A percentile compares a stretch with the other conserved stretches of the same genome.
Conservation (phyloP, 2,888 invertebrate genomes). For the Apamea crenata region DNA sequence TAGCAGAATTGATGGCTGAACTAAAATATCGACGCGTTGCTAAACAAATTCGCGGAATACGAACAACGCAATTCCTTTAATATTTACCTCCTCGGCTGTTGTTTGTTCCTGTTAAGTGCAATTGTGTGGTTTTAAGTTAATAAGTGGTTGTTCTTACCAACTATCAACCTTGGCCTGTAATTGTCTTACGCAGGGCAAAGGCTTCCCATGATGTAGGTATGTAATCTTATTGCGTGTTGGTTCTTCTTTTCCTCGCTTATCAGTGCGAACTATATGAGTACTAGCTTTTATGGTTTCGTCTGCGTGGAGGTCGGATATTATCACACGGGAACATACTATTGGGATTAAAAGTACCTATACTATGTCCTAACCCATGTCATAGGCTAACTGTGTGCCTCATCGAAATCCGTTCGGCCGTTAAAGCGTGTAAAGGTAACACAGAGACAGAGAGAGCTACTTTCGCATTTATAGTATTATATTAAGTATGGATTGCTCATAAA, state of each 20-base stretch:
- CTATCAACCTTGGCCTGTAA: background rate
- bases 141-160: slow-evolving; percentile 11
- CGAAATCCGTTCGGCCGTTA: background rate
- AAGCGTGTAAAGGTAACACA: background rate
- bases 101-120: slow-evolving; percentile 17
- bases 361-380: background rate
- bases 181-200: background rate
- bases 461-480: background rate
- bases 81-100: slow-evolving; percentile 36
- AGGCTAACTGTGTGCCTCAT: background rate
- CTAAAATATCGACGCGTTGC: slow-evolving; percentile 40
- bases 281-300: background rate
- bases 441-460: background rate
- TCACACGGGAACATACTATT: background rate
- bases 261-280: background rate
- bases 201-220: too few species aligned
- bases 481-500: background rate
- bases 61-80: slow-evolving; percentile 43
- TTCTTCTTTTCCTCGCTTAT: background rate
- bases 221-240: background rate
- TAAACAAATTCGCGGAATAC: slow-evolving; percentile 61
- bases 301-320: background rate
- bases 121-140: slow-evolving; percentile 15
- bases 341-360: background rate
- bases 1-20: slow-evolving; percentile 43